Conservation (phyloP, 2,888 invertebrate genomes). For the Drosophila lacicola region DNA sequence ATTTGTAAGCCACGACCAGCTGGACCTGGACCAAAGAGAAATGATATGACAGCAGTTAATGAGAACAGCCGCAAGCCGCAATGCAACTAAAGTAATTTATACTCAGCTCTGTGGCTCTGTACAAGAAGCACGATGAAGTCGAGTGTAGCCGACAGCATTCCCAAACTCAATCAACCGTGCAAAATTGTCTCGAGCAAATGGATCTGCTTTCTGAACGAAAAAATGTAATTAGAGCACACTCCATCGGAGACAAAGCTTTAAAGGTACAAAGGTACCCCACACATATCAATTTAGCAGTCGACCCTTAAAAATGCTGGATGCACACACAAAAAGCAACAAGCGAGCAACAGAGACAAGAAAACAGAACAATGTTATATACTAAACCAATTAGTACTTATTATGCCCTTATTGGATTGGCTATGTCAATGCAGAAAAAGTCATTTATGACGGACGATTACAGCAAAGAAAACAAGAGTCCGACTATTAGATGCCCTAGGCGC, state of each 20-base stretch:
- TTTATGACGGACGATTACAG: constrained; percentile 26
- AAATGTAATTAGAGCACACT: constrained; percentile 60
- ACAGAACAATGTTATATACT: constrained; percentile 30
- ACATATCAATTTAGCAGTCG: neutral
- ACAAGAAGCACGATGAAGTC: constrained; percentile 31
- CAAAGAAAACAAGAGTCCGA: neutral
- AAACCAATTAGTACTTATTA: constrained; percentile 54
- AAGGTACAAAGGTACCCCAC: neutral
- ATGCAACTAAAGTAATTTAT: constrained; percentile 68
- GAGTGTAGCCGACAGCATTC: constrained; percentile 49
- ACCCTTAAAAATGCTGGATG: constrained; percentile 4
- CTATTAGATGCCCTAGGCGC: too few species aligned
- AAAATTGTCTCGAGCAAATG: constrained; percentile 35
- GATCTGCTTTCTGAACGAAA: constrained; percentile 11
- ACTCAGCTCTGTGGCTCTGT: constrained; percentile 10
- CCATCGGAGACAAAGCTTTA: constrained; percentile 2
- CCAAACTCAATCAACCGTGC: constrained; percentile 74
- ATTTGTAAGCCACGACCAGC: neutral
- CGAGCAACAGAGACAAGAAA: constrained; percentile 1
- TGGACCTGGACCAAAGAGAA: neutral
- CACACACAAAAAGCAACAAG: neutral
- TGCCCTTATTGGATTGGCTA: constrained; percentile 49
- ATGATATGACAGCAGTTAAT: constrained; percentile 57
- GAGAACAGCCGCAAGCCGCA: constrained; percentile 52
- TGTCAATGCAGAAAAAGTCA: constrained; percentile 58